Evolutionary conservation across 2,797 vertebrate genomes (phyloP).

Genomic region (Gila robusta): DNA sequence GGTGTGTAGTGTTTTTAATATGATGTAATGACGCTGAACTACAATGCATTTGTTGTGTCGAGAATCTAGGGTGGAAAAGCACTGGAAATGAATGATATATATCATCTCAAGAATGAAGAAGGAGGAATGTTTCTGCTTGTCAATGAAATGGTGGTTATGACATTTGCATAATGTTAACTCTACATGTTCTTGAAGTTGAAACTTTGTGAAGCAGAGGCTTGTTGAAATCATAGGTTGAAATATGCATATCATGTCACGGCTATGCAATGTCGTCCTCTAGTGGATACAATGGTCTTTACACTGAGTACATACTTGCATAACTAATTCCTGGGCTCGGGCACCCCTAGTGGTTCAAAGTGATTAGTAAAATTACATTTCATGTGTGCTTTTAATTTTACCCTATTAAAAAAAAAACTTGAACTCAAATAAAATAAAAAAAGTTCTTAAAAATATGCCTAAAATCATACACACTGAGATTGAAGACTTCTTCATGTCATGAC

Average conservation of each 20-base stretch:
- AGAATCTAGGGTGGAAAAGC: background rate
- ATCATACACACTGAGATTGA: background rate
- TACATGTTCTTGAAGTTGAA: background rate
- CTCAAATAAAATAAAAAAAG: background rate
- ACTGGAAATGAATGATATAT: background rate
- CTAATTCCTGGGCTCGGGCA: background rate
- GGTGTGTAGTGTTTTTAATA: constrained; percentile 19
- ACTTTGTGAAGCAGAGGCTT: background rate
- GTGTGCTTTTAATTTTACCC: background rate
- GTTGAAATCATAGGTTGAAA: background rate
- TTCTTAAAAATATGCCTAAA: background rate
- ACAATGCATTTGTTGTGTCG: constrained; percentile 18
- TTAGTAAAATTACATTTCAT: background rate
- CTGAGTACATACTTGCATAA: background rate
- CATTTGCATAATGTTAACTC: background rate
- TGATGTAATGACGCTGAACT: constrained; percentile 17
- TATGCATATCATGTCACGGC: background rate
- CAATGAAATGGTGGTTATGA: background rate
- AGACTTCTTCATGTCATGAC: no score
- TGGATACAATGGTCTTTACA: constrained; percentile 18
- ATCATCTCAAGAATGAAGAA: background rate
- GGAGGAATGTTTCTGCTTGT: background rate
- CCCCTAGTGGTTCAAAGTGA: background rate
- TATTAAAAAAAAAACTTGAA: background rate
- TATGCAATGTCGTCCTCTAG: constrained; percentile 16